Percentiles rank a stretch among this genome's conserved stretches.
phyloP scores from a whole-genome alignment of 2,888 invertebrate species.

The Drosophila cracens region DNA sequence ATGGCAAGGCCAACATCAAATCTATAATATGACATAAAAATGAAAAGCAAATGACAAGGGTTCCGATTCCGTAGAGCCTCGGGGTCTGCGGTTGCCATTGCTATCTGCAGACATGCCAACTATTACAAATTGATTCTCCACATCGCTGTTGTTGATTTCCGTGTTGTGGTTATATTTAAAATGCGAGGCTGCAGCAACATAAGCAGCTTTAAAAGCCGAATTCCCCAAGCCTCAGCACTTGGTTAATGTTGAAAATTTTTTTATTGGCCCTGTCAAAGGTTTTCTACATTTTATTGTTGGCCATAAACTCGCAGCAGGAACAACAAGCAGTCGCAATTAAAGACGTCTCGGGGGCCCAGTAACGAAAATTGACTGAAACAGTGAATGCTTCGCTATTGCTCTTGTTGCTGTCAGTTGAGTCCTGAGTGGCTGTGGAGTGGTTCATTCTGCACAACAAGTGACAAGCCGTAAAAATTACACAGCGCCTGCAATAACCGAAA shows the following conservation, averaged over 20 bases:
- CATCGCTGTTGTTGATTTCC: conserved; percentile 60
- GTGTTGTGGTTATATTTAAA: conserved; percentile 44
- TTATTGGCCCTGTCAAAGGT: conserved; percentile 62
- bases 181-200: conserved; percentile 41
- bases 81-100: conserved; percentile 59
- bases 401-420: not conserved
- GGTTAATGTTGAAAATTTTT: conserved; percentile 67
- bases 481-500: conserved; percentile 63
- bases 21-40: conserved; percentile 81
- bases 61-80: conserved; percentile 47
- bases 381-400: conserved; percentile 2
- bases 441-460: conserved; percentile 65
- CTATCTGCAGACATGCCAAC: conserved; percentile 76
- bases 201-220: conserved; percentile 57
- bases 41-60: conserved; percentile 80
- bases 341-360: conserved; percentile 76
- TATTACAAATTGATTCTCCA: conserved; percentile 77
- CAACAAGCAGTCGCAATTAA: conserved; percentile 71
- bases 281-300: conserved; percentile 62
- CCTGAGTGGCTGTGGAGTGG: conserved; percentile 8
- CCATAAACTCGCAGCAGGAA: conserved; percentile 59
- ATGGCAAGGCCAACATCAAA: conserved; percentile 53
- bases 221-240: conserved; percentile 16
- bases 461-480: conserved; percentile 77
- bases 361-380: conserved; percentile 74